Conservation (phyloP, 2,113 vertebrate genomes). For the Gobius niger region DNA sequence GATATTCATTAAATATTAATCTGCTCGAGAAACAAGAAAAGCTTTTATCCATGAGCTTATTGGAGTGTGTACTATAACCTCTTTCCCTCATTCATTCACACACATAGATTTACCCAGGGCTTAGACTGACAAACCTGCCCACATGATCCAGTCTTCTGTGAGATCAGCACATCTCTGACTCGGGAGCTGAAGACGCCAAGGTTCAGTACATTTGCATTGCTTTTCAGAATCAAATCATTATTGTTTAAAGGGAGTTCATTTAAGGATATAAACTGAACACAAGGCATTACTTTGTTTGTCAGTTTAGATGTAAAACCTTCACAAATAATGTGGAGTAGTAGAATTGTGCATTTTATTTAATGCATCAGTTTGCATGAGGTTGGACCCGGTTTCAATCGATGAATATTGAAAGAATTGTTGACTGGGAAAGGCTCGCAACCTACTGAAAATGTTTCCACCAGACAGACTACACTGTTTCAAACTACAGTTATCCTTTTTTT, state of each 20-base stretch:
- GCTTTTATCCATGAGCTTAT: conserved; percentile 66
- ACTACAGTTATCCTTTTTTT: conserved; percentile 1
- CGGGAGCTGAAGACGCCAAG: conserved; percentile 32
- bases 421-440: no score
- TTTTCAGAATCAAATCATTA: conserved; percentile 36
- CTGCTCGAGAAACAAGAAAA: conserved; percentile 70
- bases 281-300: neutral
- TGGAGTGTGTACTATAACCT: conserved; percentile 45
- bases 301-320: no score
- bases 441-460: no score
- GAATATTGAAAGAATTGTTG: no score
- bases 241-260: conserved; percentile 7
- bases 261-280: neutral
- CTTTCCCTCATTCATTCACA: conserved; percentile 7
- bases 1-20: conserved; percentile 78
- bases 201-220: conserved; percentile 51
- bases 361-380: no score
- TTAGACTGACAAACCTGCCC: conserved; percentile 42
- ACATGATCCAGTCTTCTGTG: conserved; percentile 43
- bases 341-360: no score
- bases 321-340: no score
- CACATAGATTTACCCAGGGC: conserved; percentile 52
- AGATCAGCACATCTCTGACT: conserved; percentile 56
- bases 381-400: no score
- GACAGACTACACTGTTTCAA: no score